A percentile compares a stretch with the other conserved stretches of the same genome.
Evolutionary conservation across 2,113 vertebrate species (phyloP).

Genomic region (Ciconia stormi): DNA sequence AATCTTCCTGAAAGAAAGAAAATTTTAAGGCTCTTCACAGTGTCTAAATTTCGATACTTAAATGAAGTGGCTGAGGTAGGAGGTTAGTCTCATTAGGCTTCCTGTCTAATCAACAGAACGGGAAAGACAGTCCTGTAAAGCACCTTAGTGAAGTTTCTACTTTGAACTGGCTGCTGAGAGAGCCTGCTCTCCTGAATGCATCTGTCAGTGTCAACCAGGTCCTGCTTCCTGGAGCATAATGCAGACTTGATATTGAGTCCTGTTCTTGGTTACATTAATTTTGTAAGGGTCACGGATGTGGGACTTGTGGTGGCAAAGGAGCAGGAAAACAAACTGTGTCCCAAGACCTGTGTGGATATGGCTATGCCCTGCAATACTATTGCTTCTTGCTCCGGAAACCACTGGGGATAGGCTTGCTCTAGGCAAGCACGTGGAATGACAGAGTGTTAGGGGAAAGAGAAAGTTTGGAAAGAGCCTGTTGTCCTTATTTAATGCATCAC

Average conservation of each 20-base stretch:
- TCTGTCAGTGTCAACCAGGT: not conserved
- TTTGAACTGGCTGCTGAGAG: not conserved
- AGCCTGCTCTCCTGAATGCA: not conserved
- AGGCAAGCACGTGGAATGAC: not conserved
- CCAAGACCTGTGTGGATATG: not conserved
- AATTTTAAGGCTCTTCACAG: not conserved
- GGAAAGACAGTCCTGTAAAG: not conserved
- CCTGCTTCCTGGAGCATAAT: not conserved
- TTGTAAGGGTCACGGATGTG: not conserved
- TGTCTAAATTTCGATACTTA: not conserved
- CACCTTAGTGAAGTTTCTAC: not conserved
- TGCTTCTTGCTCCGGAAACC: not conserved
- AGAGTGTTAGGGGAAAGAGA: not conserved
- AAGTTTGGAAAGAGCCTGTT: accelerated
- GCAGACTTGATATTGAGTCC: not conserved
- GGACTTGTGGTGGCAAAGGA: not conserved
- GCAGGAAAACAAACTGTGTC: not conserved
- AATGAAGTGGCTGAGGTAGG: not conserved
- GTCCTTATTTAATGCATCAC: not conserved
- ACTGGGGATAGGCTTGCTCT: not conserved
- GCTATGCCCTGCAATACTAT: not conserved
- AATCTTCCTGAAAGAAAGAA: not conserved
- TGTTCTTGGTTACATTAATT: not conserved
- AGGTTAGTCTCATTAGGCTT: not conserved
- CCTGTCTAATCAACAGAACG: not conserved